Base-by-base conservation (phyloP, 2,888 invertebrate species). In the Nemapogon koenigi region DNA sequence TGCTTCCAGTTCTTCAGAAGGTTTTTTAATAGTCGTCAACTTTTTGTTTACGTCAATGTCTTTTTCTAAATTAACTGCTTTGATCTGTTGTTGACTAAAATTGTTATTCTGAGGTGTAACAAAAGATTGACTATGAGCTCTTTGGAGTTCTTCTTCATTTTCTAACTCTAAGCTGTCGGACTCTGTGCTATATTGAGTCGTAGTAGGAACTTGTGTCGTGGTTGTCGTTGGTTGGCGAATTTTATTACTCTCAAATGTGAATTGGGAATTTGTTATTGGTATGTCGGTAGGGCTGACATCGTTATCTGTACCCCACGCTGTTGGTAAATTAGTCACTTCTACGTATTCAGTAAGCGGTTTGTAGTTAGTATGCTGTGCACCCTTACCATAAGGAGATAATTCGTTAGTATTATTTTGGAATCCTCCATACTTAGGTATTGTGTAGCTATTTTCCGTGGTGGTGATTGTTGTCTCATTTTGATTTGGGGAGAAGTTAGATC, bases 81-180 rank as follows among this genome's bases (percentile, higher is more conserved):
- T 71, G 6, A 79, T 67, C 49, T 73, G 59, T 43, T 76, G 57
- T 47, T 52, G 38, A 15, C n/a, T n/a, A n/a, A 71, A 43, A 41
- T 64, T 75, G 40, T 67, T 73, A 39, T 81, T 81, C 48, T 82
- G 81, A 18, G 84, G 82, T 2, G 83, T 78, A 15, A 86, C 69
- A 48, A 88, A 87, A 0, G 87, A 87, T 52, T 88, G 87, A 30
- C 86, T 86, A 45, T 88, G 87, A 16, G 87, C 86, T 43, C 84
- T 80, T 62, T 87, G 86, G 27, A 88, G 58, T 55, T 85, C 82
- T 52, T 86, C 86, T 28, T 81, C 81, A 43, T 84, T 84, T 33
- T 83, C 84, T 35, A 70, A 49, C 48, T 76, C 76, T 14, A 64
- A 52, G 41, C 66, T 75, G 35, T 73, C 73, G 2, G 64, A 55